Conservation (phyloP, 2,888 invertebrate genomes). For the Sicus ferrugineus region DNA sequence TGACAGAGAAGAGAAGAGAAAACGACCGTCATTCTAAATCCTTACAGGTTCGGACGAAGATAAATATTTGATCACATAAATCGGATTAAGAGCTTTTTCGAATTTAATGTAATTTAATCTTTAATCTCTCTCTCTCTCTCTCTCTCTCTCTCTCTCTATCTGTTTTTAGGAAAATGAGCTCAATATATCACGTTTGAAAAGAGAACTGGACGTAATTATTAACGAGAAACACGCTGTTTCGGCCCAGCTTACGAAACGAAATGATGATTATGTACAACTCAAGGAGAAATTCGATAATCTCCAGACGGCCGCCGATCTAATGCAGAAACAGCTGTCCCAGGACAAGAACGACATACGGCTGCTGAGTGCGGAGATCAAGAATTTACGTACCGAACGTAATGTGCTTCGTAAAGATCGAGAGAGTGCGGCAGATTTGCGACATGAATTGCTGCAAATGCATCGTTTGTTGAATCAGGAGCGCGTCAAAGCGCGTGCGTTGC, state of each 20-base stretch:
- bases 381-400: conserved; percentile 77
- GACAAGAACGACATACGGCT: conserved; percentile 84
- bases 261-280: conserved; percentile 80
- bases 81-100: background rate
- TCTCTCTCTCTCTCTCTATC: background rate
- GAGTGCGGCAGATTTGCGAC: conserved; percentile 82
- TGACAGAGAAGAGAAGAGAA: conserved; percentile 61
- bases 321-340: conserved; percentile 75
- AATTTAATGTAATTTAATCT: background rate
- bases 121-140: background rate
- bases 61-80: background rate
- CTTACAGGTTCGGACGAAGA: conserved; percentile 63
- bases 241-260: conserved; percentile 81
- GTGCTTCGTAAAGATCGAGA: conserved; percentile 76
- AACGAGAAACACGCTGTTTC: conserved; percentile 84
- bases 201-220: conserved; percentile 77
- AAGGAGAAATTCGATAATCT: conserved; percentile 83
- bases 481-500: conserved; percentile 84
- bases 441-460: conserved; percentile 76
- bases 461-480: conserved; percentile 82
- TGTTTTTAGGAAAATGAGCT: conserved; percentile 71
- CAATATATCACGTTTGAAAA: conserved; percentile 73
- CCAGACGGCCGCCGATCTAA: conserved; percentile 79
- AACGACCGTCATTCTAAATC: conserved; percentile 72
- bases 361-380: conserved; percentile 83